Evolutionary conservation across 2,797 vertebrate genomes (phyloP).

Genomic region (Thamnophis elegans): DNA sequence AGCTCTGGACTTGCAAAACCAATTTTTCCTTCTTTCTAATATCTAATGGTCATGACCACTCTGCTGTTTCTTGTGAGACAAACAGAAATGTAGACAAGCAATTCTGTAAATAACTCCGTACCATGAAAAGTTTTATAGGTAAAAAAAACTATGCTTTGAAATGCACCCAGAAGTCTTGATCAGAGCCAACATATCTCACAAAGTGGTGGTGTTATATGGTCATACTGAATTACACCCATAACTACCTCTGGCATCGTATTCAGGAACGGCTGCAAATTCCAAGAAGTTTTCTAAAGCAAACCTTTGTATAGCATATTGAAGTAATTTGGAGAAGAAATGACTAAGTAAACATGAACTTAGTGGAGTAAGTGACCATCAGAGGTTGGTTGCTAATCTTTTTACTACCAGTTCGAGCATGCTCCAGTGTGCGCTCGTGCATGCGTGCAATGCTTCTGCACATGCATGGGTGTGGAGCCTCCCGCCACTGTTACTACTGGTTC

Average conservation of each 20-base stretch:
- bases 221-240: background rate
- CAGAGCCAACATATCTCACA: background rate
- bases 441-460: too few relatives aligned
- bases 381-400: too few relatives aligned
- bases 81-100: background rate
- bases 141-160: background rate
- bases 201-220: background rate
- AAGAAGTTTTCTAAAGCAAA: background rate
- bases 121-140: background rate
- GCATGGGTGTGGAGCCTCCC: too few relatives aligned
- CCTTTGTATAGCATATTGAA: background rate
- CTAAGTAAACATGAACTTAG: background rate
- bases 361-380: background rate
- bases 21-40: background rate
- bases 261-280: background rate
- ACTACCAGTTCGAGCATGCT: too few relatives aligned
- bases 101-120: background rate
- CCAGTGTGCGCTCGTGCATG: too few relatives aligned
- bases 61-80: background rate
- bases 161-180: background rate
- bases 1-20: background rate
- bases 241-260: background rate
- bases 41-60: background rate
- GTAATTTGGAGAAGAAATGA: background rate
- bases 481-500: too few relatives aligned